phyloP scores from a whole-genome alignment of 1,140 invertebrate species.

The Ceratina calcarata region DNA sequence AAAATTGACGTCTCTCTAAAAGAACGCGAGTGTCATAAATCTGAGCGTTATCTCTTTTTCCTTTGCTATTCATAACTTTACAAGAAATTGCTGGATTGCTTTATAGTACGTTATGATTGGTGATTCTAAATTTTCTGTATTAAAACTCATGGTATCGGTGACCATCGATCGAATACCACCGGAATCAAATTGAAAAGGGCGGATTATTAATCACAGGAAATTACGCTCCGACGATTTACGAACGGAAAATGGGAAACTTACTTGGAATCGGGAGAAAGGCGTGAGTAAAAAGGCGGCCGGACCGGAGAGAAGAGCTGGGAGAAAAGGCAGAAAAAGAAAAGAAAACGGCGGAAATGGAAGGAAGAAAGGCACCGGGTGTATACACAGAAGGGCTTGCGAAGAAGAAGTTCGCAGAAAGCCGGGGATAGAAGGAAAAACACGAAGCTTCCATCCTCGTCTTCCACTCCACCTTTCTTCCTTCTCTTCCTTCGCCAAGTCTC shows the following conservation, averaged over 20 bases:
- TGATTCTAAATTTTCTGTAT: background rate
- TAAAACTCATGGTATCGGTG: conserved; percentile 19
- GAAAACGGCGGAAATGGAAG: conserved; percentile 40
- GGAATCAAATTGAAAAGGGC: conserved; percentile 30
- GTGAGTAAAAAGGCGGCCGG: background rate
- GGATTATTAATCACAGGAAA: conserved; percentile 67
- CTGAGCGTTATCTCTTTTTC: too few relatives aligned
- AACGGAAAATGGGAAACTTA: conserved; percentile 29
- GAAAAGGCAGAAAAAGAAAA: background rate
- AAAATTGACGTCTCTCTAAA: background rate
- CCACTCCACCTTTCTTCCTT: background rate
- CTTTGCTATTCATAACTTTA: too few relatives aligned
- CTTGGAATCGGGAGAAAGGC: conserved; percentile 17
- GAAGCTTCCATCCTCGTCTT: conserved; percentile 13
- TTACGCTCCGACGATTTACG: conserved; percentile 52
- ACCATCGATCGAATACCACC: conserved; percentile 6
- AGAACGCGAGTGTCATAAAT: too few relatives aligned
- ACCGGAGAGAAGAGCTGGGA: too few relatives aligned
- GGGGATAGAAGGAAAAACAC: conserved; percentile 40
- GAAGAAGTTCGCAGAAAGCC: conserved; percentile 42
- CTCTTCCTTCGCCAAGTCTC: background rate
- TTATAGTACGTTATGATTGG: too few relatives aligned
- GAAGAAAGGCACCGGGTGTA: conserved; percentile 40
- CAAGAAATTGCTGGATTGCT: too few relatives aligned
- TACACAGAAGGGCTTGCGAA: conserved; percentile 38